Base-by-base conservation (phyloP, 1,140 invertebrate species). In the Megathymus violae region DNA sequence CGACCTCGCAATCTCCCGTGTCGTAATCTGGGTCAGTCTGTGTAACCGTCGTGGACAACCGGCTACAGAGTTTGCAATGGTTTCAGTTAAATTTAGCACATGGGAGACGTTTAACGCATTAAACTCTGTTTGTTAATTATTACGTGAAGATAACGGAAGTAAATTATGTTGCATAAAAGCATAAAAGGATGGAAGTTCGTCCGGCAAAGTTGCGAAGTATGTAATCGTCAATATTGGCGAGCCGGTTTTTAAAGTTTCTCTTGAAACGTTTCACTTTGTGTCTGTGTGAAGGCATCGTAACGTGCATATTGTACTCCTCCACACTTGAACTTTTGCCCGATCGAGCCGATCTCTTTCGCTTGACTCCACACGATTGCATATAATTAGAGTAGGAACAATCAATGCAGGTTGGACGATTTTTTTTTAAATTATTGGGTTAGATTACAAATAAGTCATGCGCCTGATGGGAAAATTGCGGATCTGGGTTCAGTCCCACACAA, bases 1-100 rank as follows among this genome's bases (percentile, higher is more conserved):
- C 52, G 62, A 62, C 54, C 67, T 19, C 47, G 70, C 52, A 60
- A 66, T 65, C 63, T 69, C 62, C 47, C 36, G 61, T 64, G 60
- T 63, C 54, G 56, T 50, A 63, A 70, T 66, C 52, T 63, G 15
- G 64, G 68, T 63, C 68, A 67, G 54, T 14, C 19, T 41, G 41
- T 50, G 62, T 59, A 61, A 64, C 51, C 16, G 16, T 64, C 14
- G 31, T 38, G 40, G 40, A 58, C 43, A 46, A 34, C 11, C 34
- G 16, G 11, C 17, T 13, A 52, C 38, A 6, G 22, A 41, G 22
- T 36, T 14, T 14, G 38, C 19, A 27, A 43, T 27, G 41, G 14
- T 25, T 25, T 41, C 34, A 36, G n/a, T 36, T 11, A 34, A 46
- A 46, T 34, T 58, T 41, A 46, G 5, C 14, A 10, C 31, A 38